These are phyloP conservation scores for Melanostoma mellinum DNA, from an alignment of 2,888 invertebrate species.

Conservation along the genomic window DNA sequence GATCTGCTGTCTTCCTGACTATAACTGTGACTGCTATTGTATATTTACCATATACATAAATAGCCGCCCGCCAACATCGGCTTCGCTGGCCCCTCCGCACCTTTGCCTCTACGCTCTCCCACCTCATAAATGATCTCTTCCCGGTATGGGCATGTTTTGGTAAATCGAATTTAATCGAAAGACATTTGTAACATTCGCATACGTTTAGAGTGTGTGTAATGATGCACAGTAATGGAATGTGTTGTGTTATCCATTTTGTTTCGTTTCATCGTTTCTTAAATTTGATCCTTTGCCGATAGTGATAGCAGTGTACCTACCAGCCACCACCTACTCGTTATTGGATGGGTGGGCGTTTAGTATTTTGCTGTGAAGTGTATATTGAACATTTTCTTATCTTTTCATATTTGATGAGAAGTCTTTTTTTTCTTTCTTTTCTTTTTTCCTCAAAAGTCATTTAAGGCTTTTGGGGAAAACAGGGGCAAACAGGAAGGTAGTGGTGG, in stretches of 20 bases:
- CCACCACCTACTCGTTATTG: neutral
- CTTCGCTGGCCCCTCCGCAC: neutral
- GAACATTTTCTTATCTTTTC: constrained; percentile 65
- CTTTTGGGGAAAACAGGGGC: neutral
- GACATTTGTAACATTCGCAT: constrained; percentile 72
- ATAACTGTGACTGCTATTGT: constrained; percentile 15
- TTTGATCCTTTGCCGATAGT: constrained; percentile 60
- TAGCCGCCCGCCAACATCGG: constrained; percentile 35
- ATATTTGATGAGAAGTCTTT: constrained; percentile 68
- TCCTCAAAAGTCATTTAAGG: constrained; percentile 47
- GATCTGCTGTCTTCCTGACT: constrained; percentile 31
- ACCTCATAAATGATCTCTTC: constrained; percentile 18
- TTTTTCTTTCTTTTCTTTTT: constrained; percentile 28
- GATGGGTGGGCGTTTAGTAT: neutral
- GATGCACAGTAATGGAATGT: constrained; percentile 72
- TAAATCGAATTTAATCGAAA: constrained; percentile 73
- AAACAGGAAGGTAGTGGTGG: neutral
- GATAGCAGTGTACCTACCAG: neutral
- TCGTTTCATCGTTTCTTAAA: constrained; percentile 49
- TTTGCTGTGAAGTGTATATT: constrained; percentile 60
- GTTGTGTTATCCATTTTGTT: constrained; percentile 70
- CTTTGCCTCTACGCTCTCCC: neutral
- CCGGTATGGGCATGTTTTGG: constrained; percentile 59
- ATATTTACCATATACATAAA: constrained; percentile 12
- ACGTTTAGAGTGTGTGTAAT: constrained; percentile 71